Evolutionary conservation across 1,140 invertebrate genomes (phyloP).

Genomic region (Anastrepha ludens): DNA sequence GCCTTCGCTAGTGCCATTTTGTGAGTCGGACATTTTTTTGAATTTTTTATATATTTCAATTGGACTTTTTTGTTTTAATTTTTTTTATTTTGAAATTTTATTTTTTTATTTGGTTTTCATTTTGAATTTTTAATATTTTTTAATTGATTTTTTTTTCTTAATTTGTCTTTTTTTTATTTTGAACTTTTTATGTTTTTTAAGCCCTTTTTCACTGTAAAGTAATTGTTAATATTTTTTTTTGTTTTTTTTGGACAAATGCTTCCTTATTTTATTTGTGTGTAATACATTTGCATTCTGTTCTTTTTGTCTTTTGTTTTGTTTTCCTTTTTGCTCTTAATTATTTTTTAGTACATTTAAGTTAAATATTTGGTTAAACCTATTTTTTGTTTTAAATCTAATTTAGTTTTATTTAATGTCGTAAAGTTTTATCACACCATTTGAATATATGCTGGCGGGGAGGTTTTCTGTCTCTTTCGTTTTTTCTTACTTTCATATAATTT

Average conservation of each 20-base stretch:
- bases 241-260: no score
- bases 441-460: slow-evolving; percentile 69
- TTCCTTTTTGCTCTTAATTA: background rate
- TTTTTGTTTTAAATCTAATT: background rate
- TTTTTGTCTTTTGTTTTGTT: no score
- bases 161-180: background rate
- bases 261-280: no score
- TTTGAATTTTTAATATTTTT: no score
- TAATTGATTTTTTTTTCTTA: background rate
- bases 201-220: background rate
- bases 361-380: background rate
- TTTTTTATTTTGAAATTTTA: no score
- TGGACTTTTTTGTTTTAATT: no score
- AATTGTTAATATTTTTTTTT: no score
- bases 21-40: no score
- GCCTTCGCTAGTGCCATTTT: no score
- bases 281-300: no score
- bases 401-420: slow-evolving; percentile 37
- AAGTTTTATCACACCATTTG: slow-evolving; percentile 68
- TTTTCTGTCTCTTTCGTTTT: slow-evolving; percentile 50
- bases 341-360: background rate
- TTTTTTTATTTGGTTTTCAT: background rate
- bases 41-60: no score
- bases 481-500: background rate
- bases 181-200: background rate